These are phyloP conservation scores for Bhutanitis thaidina DNA, from an alignment of 2,888 invertebrate species.

Conservation along the genomic window DNA sequence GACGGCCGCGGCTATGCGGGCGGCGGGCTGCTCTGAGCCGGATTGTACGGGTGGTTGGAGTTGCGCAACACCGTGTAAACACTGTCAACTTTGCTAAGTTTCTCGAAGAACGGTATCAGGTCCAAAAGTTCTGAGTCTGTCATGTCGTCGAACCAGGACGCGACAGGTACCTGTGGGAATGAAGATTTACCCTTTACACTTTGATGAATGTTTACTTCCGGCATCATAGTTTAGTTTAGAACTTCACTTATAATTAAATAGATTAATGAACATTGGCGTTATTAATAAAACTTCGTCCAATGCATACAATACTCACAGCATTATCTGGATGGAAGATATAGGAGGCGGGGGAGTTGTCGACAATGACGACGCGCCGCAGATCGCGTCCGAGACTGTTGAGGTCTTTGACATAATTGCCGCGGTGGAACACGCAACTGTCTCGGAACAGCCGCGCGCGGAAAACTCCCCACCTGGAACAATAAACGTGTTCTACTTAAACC, in stretches of 20 bases:
- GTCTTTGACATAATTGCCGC: slow-evolving; percentile 99
- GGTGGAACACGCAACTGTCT: slow-evolving; percentile 99
- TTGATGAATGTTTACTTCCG: too few relatives aligned
- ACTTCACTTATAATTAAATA: too few relatives aligned
- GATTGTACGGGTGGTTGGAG: slow-evolving; percentile 91
- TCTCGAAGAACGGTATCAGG: slow-evolving; percentile 98
- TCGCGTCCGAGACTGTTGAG: slow-evolving; percentile 98
- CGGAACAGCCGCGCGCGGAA: slow-evolving; percentile 97
- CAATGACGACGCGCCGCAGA: slow-evolving; percentile 97
- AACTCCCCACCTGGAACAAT: slow-evolving; percentile 90
- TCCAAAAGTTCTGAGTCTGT: slow-evolving; percentile 97
- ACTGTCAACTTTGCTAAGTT: slow-evolving; percentile 97
- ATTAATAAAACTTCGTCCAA: too few relatives aligned
- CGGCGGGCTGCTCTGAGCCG: slow-evolving; percentile 65
- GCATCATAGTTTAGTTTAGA: too few relatives aligned
- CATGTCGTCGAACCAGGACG: slow-evolving; percentile 99
- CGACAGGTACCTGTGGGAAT: slow-evolving; percentile 93
- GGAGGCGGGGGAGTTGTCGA: slow-evolving; percentile 99
- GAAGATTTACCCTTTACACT: too few relatives aligned
- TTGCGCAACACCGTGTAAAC: slow-evolving; percentile 97
- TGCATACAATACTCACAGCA: slow-evolving; percentile 87
- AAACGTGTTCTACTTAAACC: too few relatives aligned
- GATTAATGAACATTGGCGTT: too few relatives aligned
- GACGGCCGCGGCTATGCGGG: slow-evolving; percentile 56
- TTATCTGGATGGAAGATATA: slow-evolving; percentile 99